Conservation (phyloP, 2,797 vertebrate genomes). For the Anguilla anguilla region DNA sequence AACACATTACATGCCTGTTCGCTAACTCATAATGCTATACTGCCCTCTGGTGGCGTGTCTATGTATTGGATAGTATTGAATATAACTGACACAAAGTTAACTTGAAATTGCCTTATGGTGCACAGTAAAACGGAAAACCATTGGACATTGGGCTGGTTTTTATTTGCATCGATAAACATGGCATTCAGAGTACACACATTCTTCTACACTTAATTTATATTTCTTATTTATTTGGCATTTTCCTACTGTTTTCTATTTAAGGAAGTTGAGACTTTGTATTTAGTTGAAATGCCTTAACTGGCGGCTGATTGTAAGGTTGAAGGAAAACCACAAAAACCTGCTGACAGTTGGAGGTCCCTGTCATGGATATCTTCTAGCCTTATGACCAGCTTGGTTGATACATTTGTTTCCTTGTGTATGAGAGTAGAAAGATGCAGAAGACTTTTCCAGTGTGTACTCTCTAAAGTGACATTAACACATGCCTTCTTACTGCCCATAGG, state of each 20-base stretch:
- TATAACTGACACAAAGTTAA: background rate
- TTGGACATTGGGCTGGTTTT: background rate
- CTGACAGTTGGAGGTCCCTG: background rate
- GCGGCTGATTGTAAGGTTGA: background rate
- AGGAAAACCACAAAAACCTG: background rate
- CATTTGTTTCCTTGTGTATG: background rate
- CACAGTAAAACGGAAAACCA: background rate
- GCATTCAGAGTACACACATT: background rate
- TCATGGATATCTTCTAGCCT: background rate
- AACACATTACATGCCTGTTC: background rate
- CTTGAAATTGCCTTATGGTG: background rate
- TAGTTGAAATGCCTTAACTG: background rate
- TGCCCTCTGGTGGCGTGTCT: slow-evolving; percentile 73
- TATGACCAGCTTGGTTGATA: background rate
- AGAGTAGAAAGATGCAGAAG: background rate
- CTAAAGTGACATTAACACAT: background rate
- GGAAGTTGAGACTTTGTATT: background rate
- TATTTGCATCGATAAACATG: background rate
- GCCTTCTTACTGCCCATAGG: slow-evolving; percentile 71
- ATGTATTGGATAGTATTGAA: background rate
- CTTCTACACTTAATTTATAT: background rate
- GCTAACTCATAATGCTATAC: slow-evolving; percentile 57
- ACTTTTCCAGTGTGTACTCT: background rate
- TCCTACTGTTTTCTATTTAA: background rate
- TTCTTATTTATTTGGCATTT: background rate